Conservation (phyloP, 2,113 vertebrate genomes). For the Anolis sagrei region DNA sequence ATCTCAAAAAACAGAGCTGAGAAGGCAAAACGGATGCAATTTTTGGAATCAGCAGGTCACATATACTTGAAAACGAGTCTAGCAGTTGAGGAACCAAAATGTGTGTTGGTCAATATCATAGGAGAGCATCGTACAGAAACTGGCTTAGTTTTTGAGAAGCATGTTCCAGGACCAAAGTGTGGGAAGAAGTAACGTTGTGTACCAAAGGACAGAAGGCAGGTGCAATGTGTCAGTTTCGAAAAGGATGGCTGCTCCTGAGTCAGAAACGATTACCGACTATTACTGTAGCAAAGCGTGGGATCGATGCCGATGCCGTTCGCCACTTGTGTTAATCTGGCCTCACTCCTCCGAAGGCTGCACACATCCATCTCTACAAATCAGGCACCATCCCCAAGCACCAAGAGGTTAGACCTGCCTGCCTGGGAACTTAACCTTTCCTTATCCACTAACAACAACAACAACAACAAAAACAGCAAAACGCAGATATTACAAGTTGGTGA, state of each 20-base stretch:
- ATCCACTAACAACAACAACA: neutral
- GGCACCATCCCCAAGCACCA: neutral
- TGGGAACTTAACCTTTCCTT: constrained; percentile 36
- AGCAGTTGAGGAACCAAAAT: no score
- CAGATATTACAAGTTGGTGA: constrained; percentile 54
- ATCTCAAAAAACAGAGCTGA: no score
- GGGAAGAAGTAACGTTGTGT: neutral
- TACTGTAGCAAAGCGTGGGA: neutral
- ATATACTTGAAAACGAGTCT: no score
- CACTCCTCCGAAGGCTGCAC: neutral
- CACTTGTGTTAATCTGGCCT: neutral
- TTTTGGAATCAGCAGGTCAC: no score
- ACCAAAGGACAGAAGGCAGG: neutral
- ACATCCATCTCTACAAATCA: accelerated
- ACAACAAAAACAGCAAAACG: constrained; percentile 54
- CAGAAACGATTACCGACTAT: accelerated
- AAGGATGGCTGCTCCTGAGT: neutral
- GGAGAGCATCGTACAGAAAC: neutral
- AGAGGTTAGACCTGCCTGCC: constrained; percentile 47
- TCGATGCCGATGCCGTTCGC: accelerated
- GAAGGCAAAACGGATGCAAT: no score
- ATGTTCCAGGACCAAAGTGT: neutral
- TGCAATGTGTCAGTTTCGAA: accelerated
- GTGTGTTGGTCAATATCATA: no score
- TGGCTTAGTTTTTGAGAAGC: constrained; percentile 9